Evolutionary conservation across 2,888 invertebrate genomes (phyloP), one percentile per base, ranked within the genome.

Genomic region (Blera fallax): DNA sequence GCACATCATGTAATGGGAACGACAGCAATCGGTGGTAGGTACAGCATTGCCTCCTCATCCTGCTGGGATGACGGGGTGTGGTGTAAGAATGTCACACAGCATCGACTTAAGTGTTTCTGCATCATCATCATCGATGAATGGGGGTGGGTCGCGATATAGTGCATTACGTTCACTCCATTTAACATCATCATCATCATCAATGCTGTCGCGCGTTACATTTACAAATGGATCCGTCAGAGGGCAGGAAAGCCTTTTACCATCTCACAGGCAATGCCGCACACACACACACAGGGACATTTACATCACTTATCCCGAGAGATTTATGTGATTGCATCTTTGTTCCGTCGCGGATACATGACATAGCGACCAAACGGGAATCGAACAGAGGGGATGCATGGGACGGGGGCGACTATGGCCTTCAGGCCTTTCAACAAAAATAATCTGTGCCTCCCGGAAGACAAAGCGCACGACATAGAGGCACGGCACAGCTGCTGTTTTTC

Each of bases 301-400:
- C 76, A 85, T 72, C 81, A 81, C 81, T 85, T 81, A 81, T 85
- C 81, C 85, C 65, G 65, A 10, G 81, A 85, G 85, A 85, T 85
- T 85, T 85, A 85, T 85, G 80, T 76, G 85, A 81, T 77, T 85
- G 81, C 81, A 81, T 85, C 85, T 76, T 76, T 85, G 74, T 58
- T 64, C 64, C 73, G 40, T 65, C 54, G 45, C 65, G 64, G 54
- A 43, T 52, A 64, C 43, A 64, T 16, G 58, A 50, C 52, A 32
- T 50, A 14, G 2, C 40, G 60, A 24, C 8, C 29, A 21, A 21
- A 21, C 24, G 45, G 43, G 11, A 16, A 27, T 24, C 4, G 14
- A 4, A 11, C 8, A 6, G n/a, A 16, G 16, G 60, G 34, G 21
- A 43, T 24, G 6, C 18, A 24, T 43, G 14, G 16, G 14, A 16